Base-by-base conservation (phyloP, 2,797 vertebrate species). In the Craterocephalus amniculus region DNA sequence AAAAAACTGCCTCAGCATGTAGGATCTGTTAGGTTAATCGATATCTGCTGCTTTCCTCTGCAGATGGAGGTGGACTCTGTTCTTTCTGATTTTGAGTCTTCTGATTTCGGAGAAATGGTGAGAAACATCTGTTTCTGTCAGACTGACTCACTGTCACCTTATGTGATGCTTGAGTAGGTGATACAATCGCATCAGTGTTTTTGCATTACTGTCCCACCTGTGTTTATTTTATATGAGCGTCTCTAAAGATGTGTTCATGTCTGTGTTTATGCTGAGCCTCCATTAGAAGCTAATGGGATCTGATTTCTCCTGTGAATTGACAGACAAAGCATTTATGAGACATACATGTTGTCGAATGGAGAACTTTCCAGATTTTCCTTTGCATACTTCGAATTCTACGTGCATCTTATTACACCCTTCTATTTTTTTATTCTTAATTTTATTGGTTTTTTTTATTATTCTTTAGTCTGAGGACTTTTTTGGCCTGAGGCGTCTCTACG, bases 61-160 rank as follows among this genome's bases (percentile, higher is more conserved):
- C 86, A 99, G 98, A 81, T 96, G 86, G 96, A 98, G 88, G 94
- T 99, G 73, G 97, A 99, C 67, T 95, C 95, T 1, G 92, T 95
- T 31, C 87, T 99, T 38, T 97, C 96, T 77, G 96, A 97, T 83
- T 94, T 99, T 75, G 98, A 99, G 87, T 96, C 98, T 0, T 96
- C 96, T 59, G 97, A 99, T 87, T 99, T 99, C 93, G 96, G 94
- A 87, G 97, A 99, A 88, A 94, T 99, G 96, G 98, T 99, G 89
- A 94, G 90, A 52, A 35, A 43, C 29, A 2, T 4, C 4, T 1
- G 10, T 22, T 22, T n/a, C n/a, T 45, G 6, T 45, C 16, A 43
- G 1, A 48, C 22, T 22, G 9, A 34, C 6, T 34, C 32, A 34
- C 11, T 22, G n/a, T 49, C 45, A 49, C n/a, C n/a, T n/a, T n/a